Conservation (phyloP, 2,888 invertebrate species). For the Drosophila yooni region DNA sequence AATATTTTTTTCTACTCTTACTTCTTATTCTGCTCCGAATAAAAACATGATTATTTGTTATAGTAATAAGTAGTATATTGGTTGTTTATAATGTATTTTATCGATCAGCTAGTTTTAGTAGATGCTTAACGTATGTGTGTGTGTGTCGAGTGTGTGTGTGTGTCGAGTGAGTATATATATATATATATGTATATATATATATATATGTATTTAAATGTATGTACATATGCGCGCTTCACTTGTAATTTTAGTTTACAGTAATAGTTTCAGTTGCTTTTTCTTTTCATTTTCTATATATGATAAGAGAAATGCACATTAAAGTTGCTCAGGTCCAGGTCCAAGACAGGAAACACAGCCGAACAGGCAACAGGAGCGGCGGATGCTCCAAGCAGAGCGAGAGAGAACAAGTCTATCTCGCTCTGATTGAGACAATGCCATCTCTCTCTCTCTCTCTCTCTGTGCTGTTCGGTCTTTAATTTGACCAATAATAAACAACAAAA, state of each 20-base stretch:
- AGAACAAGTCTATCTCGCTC: slow-evolving; percentile 8
- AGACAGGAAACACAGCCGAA: slow-evolving; percentile 27
- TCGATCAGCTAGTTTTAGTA: slow-evolving; percentile 74
- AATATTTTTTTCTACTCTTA: not conserved
- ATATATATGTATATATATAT: not conserved
- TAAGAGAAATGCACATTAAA: slow-evolving; percentile 73
- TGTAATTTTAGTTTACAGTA: slow-evolving; percentile 57
- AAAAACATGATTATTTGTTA: slow-evolving; percentile 37
- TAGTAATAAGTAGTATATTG: slow-evolving; percentile 72
- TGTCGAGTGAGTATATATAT: slow-evolving; percentile 3
- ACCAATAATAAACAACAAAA: slow-evolving; percentile 14
- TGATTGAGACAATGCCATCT: not conserved
- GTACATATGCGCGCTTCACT: slow-evolving; percentile 72
- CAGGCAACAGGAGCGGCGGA: slow-evolving; percentile 1
- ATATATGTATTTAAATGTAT: slow-evolving; percentile 57
- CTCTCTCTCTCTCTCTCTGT: not conserved
- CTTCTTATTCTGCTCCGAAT: slow-evolving; percentile 7
- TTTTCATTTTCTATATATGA: slow-evolving; percentile 23
- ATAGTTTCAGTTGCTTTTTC: slow-evolving; percentile 36
- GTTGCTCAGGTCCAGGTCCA: slow-evolving; percentile 48
- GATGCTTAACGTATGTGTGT: slow-evolving; percentile 53
- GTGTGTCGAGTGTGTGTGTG: slow-evolving; percentile 10
- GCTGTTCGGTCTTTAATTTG: slow-evolving; percentile 16
- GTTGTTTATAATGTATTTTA: slow-evolving; percentile 58
- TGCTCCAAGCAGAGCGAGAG: slow-evolving; percentile 1